These are phyloP conservation scores for Nasonia longicornis DNA, from an alignment of 1,140 invertebrate genomes.

Conservation along the genomic window DNA sequence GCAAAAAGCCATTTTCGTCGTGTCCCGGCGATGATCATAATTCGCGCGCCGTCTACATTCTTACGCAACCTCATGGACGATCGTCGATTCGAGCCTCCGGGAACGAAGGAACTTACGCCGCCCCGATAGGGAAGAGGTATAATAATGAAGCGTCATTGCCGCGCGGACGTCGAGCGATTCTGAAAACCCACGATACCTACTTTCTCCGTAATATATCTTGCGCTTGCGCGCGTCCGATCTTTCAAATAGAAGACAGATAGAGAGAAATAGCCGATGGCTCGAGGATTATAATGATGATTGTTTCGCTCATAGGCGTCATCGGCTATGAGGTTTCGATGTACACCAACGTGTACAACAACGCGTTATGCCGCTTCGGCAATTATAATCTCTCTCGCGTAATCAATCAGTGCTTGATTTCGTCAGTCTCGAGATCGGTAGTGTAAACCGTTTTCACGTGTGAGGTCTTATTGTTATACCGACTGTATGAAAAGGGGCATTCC, in stretches of 20 bases:
- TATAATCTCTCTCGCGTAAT: not conserved
- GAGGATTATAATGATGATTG: conserved; percentile 12
- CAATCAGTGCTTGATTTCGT: not conserved
- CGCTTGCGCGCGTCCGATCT: not conserved
- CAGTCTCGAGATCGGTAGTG: not conserved
- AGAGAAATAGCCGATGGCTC: not conserved
- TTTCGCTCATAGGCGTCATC: conserved; percentile 15
- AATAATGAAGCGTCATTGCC: conserved; percentile 1
- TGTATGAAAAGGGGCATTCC: too few relatives aligned
- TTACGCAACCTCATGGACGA: conserved; percentile 9
- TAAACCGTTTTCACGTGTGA: too few relatives aligned
- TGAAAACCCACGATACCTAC: not conserved
- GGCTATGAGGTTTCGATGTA: too few relatives aligned
- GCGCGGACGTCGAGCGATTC: not conserved
- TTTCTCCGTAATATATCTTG: conserved; percentile 25
- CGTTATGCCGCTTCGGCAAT: too few relatives aligned
- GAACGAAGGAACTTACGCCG: not conserved
- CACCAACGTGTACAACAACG: not conserved
- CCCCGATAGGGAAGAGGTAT: conserved; percentile 23
- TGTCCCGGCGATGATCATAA: conserved; percentile 15
- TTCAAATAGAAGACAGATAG: not conserved
- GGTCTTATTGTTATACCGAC: too few relatives aligned
- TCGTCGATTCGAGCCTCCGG: not conserved
- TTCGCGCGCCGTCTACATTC: not conserved
- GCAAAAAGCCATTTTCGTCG: conserved; percentile 24